Evolutionary conservation across 2,113 vertebrate genomes (phyloP), one percentile per base, ranked within the genome.

Genomic region (Microcebus griseorufus): DNA sequence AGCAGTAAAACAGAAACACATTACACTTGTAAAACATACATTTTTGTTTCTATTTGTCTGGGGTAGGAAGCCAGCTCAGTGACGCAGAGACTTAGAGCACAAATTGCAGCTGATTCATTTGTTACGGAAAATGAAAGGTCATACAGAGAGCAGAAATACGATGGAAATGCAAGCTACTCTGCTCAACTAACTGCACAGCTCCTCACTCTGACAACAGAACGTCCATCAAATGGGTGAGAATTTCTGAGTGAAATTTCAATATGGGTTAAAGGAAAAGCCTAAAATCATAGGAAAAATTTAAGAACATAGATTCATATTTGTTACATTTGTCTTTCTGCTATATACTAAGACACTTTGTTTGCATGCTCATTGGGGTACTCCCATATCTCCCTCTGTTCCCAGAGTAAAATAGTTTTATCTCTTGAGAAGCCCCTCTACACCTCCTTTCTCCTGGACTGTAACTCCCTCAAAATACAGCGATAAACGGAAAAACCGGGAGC

Each of bases 321-420:
- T 48, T 23, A 17, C 11, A n/a, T 85, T 53, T 55, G 39, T 37
- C 5, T 39, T 27, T 73, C n/a, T 75, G 14, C 65, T 16, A 87
- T 27, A 3, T 75, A 29, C 22, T 32, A 25, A 25, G 32, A 34
- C 5, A 23, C 25, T 64, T 80, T 32, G 4, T 18, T 60, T 6
- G 29, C 34, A 11, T 14, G 29, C 6, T 34, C 9, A 0, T 0
- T 22, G 8, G 20, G 48, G 3, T 29, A 20, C 3, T 29, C 20
- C 51, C 45, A 3, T 10, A n/a, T 4, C 5, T 27, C n/a, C 5
- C 18, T 29, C 18, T 0, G 8, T 4, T 23, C 5, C 16, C 45
- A 51, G 22, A 64, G 37, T 12, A 32, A 45, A 64, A 48, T 6
- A 51, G 14, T 17, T 14, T 0, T 48, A 0, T 53, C 1, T 53